Conservation (phyloP, 2,113 vertebrate species). For the Speoplatyrhinus poulsoni region DNA sequence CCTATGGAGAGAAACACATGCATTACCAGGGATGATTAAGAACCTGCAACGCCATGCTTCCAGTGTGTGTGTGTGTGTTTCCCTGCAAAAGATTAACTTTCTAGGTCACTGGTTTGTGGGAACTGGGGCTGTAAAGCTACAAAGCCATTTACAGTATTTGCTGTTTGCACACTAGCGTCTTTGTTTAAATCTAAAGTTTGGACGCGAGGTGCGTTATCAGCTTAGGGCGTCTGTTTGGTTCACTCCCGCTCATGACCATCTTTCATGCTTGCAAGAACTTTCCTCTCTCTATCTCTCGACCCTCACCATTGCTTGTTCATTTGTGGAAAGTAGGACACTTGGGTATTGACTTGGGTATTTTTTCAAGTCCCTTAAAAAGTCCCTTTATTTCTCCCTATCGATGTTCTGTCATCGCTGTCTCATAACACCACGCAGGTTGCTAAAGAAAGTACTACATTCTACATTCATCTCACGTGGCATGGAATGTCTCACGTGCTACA, state of each 20-base stretch:
- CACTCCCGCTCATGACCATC: slow-evolving; percentile 15
- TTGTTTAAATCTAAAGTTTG: slow-evolving; percentile 37
- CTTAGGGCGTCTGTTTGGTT: slow-evolving; percentile 19
- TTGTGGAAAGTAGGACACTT: slow-evolving; percentile 70
- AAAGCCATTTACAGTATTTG: slow-evolving; percentile 40
- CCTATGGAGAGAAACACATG: slow-evolving; percentile 7
- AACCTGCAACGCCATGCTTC: slow-evolving; percentile 10
- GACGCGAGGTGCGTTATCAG: slow-evolving; percentile 4
- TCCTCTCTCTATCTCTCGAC: slow-evolving; percentile 46
- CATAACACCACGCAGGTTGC: slow-evolving; percentile 3
- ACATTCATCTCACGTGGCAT: too few relatives aligned
- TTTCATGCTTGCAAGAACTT: slow-evolving; percentile 17
- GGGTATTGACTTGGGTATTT: slow-evolving; percentile 74
- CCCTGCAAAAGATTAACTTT: slow-evolving; percentile 74
- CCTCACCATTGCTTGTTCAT: slow-evolving; percentile 48
- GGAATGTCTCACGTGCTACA: too few relatives aligned
- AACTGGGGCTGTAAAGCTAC: slow-evolving; percentile 48
- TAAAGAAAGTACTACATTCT: too few relatives aligned
- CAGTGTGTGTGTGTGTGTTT: slow-evolving; percentile 12
- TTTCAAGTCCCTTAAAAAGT: slow-evolving; percentile 58
- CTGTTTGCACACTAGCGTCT: not conserved
- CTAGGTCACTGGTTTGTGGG: slow-evolving; percentile 68
- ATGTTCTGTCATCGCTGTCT: slow-evolving; percentile 43
- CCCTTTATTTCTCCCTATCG: slow-evolving; percentile 42
- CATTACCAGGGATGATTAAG: not conserved